phyloP scores from a whole-genome alignment of 37 sponge, comb jelly and placozoan genomes.

The Hormiphora californensis region DNA sequence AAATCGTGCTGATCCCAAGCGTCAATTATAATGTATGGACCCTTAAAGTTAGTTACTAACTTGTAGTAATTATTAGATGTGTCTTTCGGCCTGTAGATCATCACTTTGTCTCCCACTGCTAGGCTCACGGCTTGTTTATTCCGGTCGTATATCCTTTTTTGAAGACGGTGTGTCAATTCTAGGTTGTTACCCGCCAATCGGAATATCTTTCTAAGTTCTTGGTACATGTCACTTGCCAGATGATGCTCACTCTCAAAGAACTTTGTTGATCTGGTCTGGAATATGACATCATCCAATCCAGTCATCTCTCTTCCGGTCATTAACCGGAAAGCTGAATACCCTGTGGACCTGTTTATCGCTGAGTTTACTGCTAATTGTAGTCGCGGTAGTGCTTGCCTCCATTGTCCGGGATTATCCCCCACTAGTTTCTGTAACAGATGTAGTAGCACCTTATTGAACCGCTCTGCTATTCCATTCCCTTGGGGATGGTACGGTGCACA shows the following conservation, averaged over 20 bases:
- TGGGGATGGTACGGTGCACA: constrained; percentile 31
- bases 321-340: background rate
- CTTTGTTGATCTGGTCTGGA: background rate
- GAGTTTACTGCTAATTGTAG: background rate
- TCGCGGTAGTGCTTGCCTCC: background rate
- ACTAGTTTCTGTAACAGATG: background rate
- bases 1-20: background rate
- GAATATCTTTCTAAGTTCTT: background rate
- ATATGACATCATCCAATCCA: background rate
- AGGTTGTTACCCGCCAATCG: background rate
- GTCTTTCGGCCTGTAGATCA: background rate
- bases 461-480: constrained; percentile 12
- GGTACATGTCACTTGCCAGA: background rate
- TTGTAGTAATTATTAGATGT: background rate
- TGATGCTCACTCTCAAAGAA: constrained; percentile 3
- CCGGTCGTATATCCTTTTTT: background rate
- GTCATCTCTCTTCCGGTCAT: constrained; percentile 36
- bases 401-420: background rate
- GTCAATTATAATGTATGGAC: background rate
- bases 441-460: constrained; percentile 23
- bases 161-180: background rate
- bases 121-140: background rate
- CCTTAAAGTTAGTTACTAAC: background rate
- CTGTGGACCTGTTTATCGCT: background rate
- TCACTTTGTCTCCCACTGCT: background rate